Conservation (phyloP, 2,888 invertebrate genomes). For the Leucoma salicis region DNA sequence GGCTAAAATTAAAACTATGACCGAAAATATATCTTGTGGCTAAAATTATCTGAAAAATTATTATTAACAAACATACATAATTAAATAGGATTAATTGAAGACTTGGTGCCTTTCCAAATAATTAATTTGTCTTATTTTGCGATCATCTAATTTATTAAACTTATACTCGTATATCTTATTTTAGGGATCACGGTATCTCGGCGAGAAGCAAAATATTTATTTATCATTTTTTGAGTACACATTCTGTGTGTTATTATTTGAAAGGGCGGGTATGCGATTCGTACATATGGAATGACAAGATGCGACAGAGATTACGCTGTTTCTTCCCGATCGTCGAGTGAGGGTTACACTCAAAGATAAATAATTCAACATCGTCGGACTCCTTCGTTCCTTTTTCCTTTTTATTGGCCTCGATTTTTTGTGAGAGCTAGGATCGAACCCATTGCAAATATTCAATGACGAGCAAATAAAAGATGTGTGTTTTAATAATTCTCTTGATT, state of each 20-base stretch:
- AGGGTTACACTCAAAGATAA: conserved; percentile 38
- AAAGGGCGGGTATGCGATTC: not conserved
- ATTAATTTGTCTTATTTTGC: too few species aligned
- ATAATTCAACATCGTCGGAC: conserved; percentile 45
- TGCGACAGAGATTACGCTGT: not conserved
- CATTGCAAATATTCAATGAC: conserved; percentile 22
- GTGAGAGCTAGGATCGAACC: conserved; percentile 20
- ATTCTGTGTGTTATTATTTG: not conserved
- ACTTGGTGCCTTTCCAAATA: too few species aligned
- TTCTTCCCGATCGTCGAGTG: conserved; percentile 7
- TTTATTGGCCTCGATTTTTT: conserved; percentile 26
- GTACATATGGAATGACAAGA: not conserved
- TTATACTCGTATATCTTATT: too few species aligned
- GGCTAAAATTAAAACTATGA: too few species aligned
- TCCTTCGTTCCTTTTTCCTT: conserved; percentile 34
- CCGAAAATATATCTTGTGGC: too few species aligned
- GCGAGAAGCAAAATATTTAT: not conserved
- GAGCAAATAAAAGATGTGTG: conserved; percentile 24
- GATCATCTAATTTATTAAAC: too few species aligned
- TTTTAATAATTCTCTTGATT: conserved; percentile 25
- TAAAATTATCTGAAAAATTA: too few species aligned
- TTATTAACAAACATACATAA: too few species aligned
- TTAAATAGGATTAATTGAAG: too few species aligned
- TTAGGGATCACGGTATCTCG: too few species aligned
- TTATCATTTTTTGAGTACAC: not conserved